Evolutionary conservation across 2,888 invertebrate genomes (phyloP), one percentile per base, ranked within the genome.

Genomic region (Siphlonurus alternatus): DNA sequence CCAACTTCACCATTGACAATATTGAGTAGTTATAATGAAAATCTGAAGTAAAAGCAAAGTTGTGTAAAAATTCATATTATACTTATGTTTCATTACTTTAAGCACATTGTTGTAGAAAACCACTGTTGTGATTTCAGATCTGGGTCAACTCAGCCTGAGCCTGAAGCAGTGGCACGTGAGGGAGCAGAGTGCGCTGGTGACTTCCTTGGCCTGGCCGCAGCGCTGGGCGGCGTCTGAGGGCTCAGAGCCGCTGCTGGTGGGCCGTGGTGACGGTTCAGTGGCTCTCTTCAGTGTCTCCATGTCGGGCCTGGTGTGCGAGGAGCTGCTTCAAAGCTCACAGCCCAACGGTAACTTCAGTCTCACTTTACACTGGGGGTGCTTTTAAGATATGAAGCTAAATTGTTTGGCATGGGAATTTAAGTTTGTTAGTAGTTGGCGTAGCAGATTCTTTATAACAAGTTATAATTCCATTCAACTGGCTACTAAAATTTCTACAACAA

Each of bases 231-330:
- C 71, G 61, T 62, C 67, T 20, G 74, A 61, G 24, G 51, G 7
- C 74, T 22, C n/a, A 20, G 56, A 81, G 64, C 74, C 75, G 66
- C 72, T 82, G 51, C 70, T 82, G 23, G 75, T 81, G 20, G 83
- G 82, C 0, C 75, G 78, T 65, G 75, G 80, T 18, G 80, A 81
- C 70, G 82, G 82, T 1, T 74, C 78, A 1, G 74, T 78, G 19
- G 70, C 73, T 10, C 65, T 77, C 63, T 71, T 77, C 68, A 73
- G 73, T 0, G 69, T 77, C 2, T 69, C 70, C 56, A 69, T 71
- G 10, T 73, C 71, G 25, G 68, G 69, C 20, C 72, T 72, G 59
- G 68, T 71, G 53, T 71, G 73, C 2, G 73, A 75, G 65, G 72
- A 72, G 25, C 68, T 78, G 5, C 70, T 72, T 61, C 74, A 77